Base-by-base conservation (phyloP, 2,888 invertebrate species). In the Drosophila nr. perissopoda region DNA sequence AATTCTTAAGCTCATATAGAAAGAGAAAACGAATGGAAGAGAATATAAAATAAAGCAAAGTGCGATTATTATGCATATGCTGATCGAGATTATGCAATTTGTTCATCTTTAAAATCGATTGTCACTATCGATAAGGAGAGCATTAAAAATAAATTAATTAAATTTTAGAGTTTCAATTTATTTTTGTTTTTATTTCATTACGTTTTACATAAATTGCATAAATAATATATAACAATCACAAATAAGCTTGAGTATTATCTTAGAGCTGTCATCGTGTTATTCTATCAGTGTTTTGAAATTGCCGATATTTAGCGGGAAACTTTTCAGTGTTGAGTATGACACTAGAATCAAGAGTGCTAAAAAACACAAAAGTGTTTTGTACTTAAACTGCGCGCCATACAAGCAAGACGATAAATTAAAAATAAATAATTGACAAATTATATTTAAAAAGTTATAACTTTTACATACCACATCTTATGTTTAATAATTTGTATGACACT, bases 291-390 rank as follows among this genome's bases (percentile, higher is more conserved):
- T 51, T n/a, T 29, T 51, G 4, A n/a, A 51, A 21, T 33, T 29
- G n/a, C 27, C 16, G 27, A 38, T 38, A 27, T 56, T 18, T n/a
- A 38, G 36, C 54, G 54, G n/a, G n/a, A 11, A 5, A 16, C n/a
- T 10, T 40, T 31, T 57, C 6, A 46, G 58, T 70, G 69, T n/a
- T 46, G 42, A 6, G 2, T 3, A 40, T 18, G 11, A 7, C 54
- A n/a, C 6, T 29, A 3, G 2, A 25, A 4, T 18, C 10, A 21
- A 1, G 4, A 42, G 72, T 70, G 71, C 13, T 61, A 31, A 10
- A 34, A 61, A 70, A 33, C 36, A 4, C 56, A 5, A 5, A 0
- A 51, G 25, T 18, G 29, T 1, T 33, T 53, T 38, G 46, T 29
- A 46, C 29, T 25, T 21, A 2, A 46, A 33, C 0, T 10, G 16